Base-by-base conservation (phyloP, 2,888 invertebrate genomes). In the Galerucella pusilla region DNA sequence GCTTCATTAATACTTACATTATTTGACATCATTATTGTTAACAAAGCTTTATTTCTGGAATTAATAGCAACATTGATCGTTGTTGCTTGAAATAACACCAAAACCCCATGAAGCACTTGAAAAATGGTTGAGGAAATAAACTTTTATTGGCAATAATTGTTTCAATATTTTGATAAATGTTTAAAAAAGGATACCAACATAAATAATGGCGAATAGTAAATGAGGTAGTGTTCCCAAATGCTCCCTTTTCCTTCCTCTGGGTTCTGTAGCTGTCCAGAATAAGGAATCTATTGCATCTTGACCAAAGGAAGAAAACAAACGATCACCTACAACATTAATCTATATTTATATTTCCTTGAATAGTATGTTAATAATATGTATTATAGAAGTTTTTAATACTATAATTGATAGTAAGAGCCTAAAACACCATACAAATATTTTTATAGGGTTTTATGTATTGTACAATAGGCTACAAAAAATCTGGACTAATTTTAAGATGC, bases 11-110 rank as follows among this genome's bases (percentile, higher is more conserved):
- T 83, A 92, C 94, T 94, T 90, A 96, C 96, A 90, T 99, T 99
- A 87, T 99, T 99, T 10, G 99, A 98, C 94, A 99, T 97, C 97
- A 99, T 98, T 79, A 99, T 99, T 20, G 98, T 98, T 14, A 99
- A 91, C 35, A 99, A 91, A 67, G 98, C 96, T 87, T 99, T 98
- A 88, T 99, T 99, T 87, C 97, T 98, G 0, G 99, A 98, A 88
- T 99, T 99, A 82, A 99, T 97, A 12, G 99, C 99, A 71, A 99
- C 99, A 90, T 99, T 99, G 20, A 99, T 90, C 11, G 98, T 98
- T 59, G 99, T 98, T 35, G 98, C 98, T 94, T 99, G 96, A 85
- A 97, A 94, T 85, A 98, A 90, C 57, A 98, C 96, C 81, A 98
- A 88, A 80, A 96, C 91, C 84, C 96, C 95, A 87, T 98, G 97